A percentile compares a stretch with the other conserved stretches of the same genome.
Conservation (phyloP, 37 sponge, comb jelly and placozoan species). For the Diacarnus erythraeanus region DNA sequence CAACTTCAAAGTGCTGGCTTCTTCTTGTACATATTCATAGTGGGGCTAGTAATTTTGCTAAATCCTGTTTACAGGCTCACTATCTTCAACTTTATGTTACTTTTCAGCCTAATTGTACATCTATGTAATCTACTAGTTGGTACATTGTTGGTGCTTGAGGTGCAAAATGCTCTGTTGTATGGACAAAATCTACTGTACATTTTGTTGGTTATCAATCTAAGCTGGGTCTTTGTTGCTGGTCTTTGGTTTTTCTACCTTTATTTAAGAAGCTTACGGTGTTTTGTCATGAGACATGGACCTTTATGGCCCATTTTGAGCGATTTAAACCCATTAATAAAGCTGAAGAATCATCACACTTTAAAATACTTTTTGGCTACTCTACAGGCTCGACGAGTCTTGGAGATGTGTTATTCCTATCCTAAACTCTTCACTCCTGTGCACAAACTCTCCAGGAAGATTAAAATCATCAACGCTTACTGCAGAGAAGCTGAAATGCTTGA, state of each 20-base stretch:
- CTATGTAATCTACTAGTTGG: neutral
- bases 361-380: neutral
- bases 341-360: neutral
- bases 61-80: neutral
- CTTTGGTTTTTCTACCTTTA: neutral
- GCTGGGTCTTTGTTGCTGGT: neutral
- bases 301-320: neutral
- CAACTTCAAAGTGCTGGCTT: neutral
- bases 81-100: neutral
- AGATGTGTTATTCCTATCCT: neutral
- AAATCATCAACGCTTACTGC: conserved; percentile 8
- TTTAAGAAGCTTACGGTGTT: neutral
- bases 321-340: neutral
- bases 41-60: neutral
- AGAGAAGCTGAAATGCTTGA: neutral
- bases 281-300: neutral
- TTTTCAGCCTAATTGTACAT: neutral
- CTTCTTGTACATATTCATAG: neutral
- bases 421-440: conserved; percentile 7
- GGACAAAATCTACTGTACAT: neutral
- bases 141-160: neutral
- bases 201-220: neutral
- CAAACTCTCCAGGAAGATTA: neutral
- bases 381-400: neutral
- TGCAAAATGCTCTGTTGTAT: neutral